Conservation (phyloP, 2,113 vertebrate genomes). For the Anolis carolinensis region DNA sequence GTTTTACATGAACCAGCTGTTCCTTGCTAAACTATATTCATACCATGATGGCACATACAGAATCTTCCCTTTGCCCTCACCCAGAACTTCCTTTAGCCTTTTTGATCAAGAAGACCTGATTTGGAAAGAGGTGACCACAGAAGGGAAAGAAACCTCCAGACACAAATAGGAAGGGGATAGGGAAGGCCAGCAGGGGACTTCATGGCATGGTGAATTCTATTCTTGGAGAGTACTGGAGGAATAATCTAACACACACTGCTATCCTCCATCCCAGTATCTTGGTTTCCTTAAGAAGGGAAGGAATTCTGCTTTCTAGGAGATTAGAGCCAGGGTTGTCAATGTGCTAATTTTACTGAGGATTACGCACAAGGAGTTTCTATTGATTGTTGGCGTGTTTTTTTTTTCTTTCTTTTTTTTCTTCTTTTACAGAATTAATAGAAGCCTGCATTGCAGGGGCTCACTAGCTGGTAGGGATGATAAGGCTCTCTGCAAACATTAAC, state of each 20-base stretch:
- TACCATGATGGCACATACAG: neutral
- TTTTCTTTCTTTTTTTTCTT: neutral
- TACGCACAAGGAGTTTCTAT: conserved; percentile 55
- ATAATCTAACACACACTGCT: neutral
- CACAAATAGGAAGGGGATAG: neutral
- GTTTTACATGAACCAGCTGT: neutral
- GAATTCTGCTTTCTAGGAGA: conserved; percentile 58
- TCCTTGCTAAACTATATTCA: neutral
- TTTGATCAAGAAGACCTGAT: neutral
- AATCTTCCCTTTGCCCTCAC: neutral
- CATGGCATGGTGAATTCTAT: neutral
- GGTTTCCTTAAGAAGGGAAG: neutral
- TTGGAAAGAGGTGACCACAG: neutral
- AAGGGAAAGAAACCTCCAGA: neutral
- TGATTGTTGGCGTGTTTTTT: conserved; percentile 40
- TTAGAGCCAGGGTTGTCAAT: conserved; percentile 49
- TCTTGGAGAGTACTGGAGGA: neutral
- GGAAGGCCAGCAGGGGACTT: too few relatives aligned
- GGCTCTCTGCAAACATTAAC: conserved; percentile 46
- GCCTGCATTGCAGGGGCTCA: conserved; percentile 62
- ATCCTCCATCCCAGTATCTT: neutral
- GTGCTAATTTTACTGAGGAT: conserved; percentile 64
- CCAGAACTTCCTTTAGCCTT: neutral
- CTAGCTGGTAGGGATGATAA: conserved; percentile 61
- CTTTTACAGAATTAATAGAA: conserved; percentile 62